phyloP scores from a whole-genome alignment of 2,888 invertebrate genomes.

The Lathronympha strigana region DNA sequence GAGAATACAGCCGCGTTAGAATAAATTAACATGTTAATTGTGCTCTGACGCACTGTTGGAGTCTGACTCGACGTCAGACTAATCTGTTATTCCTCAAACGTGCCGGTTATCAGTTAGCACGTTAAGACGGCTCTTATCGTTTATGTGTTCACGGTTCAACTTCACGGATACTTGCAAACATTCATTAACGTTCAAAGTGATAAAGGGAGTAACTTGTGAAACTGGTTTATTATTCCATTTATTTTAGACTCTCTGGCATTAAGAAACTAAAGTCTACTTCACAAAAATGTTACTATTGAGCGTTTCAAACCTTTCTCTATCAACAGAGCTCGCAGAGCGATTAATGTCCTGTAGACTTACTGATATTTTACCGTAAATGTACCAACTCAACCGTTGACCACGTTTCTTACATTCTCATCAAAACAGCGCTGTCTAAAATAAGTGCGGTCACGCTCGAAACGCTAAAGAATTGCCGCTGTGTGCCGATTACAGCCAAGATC shows the following conservation, averaged over 20 bases:
- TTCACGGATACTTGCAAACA: constrained; percentile 11
- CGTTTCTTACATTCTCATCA: too few species aligned
- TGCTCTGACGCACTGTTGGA: constrained; percentile 19
- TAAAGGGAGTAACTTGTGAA: constrained; percentile 2
- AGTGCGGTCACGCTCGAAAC: not conserved
- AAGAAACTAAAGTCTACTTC: too few species aligned
- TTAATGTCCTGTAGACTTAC: too few species aligned
- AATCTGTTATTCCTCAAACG: constrained; percentile 18
- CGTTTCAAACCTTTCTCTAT: too few species aligned
- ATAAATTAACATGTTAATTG: constrained; percentile 34
- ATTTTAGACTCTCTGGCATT: not conserved
- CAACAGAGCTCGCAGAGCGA: too few species aligned
- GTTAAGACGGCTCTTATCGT: constrained; percentile 17
- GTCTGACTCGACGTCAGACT: constrained; percentile 13
- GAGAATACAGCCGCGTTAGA: not conserved
- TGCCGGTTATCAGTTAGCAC: constrained; percentile 10
- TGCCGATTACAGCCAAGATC: not conserved
- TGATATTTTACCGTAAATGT: too few species aligned
- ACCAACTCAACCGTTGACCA: too few species aligned
- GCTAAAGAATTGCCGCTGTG: not conserved
- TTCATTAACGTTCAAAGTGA: constrained; percentile 3
- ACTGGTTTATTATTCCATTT: not conserved
- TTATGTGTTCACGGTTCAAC: constrained; percentile 24
- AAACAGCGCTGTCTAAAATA: not conserved
- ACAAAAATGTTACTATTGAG: not conserved